These are phyloP conservation scores for Agrotis puta DNA, from an alignment of 2,888 invertebrate genomes.

Conservation along the genomic window DNA sequence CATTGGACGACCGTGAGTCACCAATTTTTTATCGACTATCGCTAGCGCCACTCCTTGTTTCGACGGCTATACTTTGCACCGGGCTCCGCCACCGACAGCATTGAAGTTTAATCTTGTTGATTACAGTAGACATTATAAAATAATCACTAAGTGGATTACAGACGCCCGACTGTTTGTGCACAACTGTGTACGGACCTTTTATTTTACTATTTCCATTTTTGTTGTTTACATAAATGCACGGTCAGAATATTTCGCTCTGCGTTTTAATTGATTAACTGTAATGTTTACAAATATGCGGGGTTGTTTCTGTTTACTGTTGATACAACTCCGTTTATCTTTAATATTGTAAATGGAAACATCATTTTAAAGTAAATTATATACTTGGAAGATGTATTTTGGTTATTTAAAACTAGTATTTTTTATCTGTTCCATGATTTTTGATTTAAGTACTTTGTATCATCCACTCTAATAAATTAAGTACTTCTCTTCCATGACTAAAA, in stretches of 20 bases:
- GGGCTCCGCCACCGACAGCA: constrained; percentile 58
- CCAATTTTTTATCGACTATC: constrained; percentile 75
- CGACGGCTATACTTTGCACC: constrained; percentile 56
- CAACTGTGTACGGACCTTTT: constrained; percentile 39
- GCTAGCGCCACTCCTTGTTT: constrained; percentile 80
- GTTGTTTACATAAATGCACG: constrained; percentile 20
- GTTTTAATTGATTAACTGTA: constrained; percentile 35
- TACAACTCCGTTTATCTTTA: not conserved
- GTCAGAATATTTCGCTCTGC: constrained; percentile 11
- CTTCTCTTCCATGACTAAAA: not conserved
- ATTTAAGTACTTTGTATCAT: too few relatives aligned
- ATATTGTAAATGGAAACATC: constrained; percentile 17
- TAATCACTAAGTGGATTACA: constrained; percentile 65
- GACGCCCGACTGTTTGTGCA: constrained; percentile 57
- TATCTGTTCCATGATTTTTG: not conserved
- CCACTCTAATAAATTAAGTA: not conserved
- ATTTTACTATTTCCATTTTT: constrained; percentile 34
- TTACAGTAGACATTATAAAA: constrained; percentile 69
- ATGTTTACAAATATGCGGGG: constrained; percentile 19
- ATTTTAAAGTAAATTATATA: not conserved
- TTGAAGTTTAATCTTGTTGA: constrained; percentile 69
- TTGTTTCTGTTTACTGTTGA: constrained; percentile 11
- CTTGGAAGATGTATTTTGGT: not conserved
- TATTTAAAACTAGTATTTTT: too few relatives aligned
- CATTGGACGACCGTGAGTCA: constrained; percentile 71